Percentiles rank a stretch among this genome's conserved stretches.
Evolutionary conservation across 2,888 invertebrate genomes (phyloP).

Genomic region (Aphidoletes aphidimyza): DNA sequence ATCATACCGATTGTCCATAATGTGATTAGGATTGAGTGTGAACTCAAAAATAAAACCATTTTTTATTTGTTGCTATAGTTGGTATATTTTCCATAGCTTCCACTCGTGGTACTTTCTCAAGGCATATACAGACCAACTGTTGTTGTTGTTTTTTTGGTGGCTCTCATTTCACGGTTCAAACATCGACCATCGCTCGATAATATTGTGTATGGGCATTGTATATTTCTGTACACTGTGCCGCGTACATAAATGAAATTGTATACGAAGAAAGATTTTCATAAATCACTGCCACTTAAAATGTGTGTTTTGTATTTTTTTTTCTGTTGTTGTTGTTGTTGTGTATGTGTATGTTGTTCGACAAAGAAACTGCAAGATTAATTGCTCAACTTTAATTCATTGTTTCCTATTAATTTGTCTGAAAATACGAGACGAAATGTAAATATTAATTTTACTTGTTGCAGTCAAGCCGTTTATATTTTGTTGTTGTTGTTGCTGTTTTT

Average conservation of each 20-base stretch:
- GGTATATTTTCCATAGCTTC: no score
- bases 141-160: constrained; percentile 35
- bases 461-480: background rate
- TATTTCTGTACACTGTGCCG: background rate
- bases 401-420: constrained; percentile 51
- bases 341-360: constrained; percentile 27
- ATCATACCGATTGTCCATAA: constrained; percentile 6
- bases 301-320: no score
- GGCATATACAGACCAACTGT: background rate
- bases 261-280: constrained; percentile 26
- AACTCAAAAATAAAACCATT: constrained; percentile 27
- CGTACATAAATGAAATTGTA: background rate
- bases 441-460: constrained; percentile 31
- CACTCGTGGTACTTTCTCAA: background rate
- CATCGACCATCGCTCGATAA: no score
- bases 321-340: no score
- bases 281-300: constrained; percentile 48
- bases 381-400: constrained; percentile 36
- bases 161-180: background rate
- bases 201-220: no score
- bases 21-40: background rate
- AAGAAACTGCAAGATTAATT: constrained; percentile 38
- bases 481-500: background rate
- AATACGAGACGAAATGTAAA: background rate
- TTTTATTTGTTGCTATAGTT: background rate